Evolutionary conservation across 1,140 invertebrate species (phyloP).

Genomic region (Harpegnathos saltator): DNA sequence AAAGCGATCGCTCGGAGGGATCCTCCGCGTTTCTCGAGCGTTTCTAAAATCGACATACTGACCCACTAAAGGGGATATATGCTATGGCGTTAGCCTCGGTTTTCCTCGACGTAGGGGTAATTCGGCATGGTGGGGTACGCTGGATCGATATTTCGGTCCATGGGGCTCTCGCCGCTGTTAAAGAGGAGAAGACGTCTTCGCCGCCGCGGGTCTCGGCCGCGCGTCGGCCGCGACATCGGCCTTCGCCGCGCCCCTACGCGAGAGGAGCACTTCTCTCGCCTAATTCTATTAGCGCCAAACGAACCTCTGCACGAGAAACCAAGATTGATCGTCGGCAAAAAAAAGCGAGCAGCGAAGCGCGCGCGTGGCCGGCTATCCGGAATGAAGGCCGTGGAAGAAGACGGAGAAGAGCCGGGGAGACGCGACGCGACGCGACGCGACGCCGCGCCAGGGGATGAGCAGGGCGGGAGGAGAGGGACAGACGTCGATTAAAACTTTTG

Average conservation of each 20-base stretch:
- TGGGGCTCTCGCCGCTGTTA: slow-evolving; percentile 72
- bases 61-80: slow-evolving; percentile 81
- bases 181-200: slow-evolving; percentile 76
- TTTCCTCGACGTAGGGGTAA: slow-evolving; percentile 80
- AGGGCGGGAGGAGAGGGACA: no score
- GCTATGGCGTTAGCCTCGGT: slow-evolving; percentile 79
- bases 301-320: background rate
- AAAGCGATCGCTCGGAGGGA: slow-evolving; percentile 1
- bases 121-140: slow-evolving; percentile 77
- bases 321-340: slow-evolving; percentile 44
- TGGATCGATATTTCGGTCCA: slow-evolving; percentile 81
- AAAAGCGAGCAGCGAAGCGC: slow-evolving; percentile 9
- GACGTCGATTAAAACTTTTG: slow-evolving; percentile 83
- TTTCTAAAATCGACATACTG: slow-evolving; percentile 78
- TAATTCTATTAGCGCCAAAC: slow-evolving; percentile 47
- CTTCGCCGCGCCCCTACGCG: background rate
- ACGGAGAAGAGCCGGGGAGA: slow-evolving; percentile 38
- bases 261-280: slow-evolving; percentile 19
- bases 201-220: background rate
- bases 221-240: background rate
- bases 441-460: no score
- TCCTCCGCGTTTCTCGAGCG: background rate
- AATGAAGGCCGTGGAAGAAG: slow-evolving; percentile 10
- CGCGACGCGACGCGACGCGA: slow-evolving; percentile 64
- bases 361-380: slow-evolving; percentile 48